Evolutionary conservation across 2,113 vertebrate genomes (phyloP).

Genomic region (Coptodon rendalli): DNA sequence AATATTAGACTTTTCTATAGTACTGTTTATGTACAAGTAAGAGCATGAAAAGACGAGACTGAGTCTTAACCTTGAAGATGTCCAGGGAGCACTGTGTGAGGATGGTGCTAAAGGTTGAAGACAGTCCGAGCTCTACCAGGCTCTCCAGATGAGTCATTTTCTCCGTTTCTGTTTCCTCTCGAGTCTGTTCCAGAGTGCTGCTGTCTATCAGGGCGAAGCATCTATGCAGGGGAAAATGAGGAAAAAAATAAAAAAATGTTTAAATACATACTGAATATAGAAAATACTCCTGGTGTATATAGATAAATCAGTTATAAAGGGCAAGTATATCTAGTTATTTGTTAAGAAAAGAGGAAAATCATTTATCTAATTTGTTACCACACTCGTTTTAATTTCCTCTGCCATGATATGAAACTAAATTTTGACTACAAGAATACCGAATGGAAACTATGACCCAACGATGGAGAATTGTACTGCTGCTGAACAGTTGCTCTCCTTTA

Average conservation of each 20-base stretch:
- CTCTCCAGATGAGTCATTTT: slow-evolving; percentile 99
- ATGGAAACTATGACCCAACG: background rate
- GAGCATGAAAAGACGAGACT: background rate
- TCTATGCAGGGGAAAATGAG: slow-evolving; percentile 60
- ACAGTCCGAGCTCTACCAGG: slow-evolving; percentile 92
- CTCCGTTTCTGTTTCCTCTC: slow-evolving; percentile 96
- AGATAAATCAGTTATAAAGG: background rate
- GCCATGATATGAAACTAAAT: background rate
- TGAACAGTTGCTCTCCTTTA: background rate
- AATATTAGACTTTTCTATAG: background rate
- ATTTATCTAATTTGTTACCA: background rate
- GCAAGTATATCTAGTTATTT: background rate
- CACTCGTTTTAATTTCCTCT: background rate
- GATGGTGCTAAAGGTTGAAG: slow-evolving; percentile 97
- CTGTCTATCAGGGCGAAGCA: slow-evolving; percentile 98
- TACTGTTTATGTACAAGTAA: background rate
- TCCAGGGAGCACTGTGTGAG: slow-evolving; percentile 96
- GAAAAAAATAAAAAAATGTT: background rate
- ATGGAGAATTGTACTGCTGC: background rate
- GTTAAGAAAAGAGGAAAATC: background rate
- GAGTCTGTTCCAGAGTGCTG: slow-evolving; percentile 94
- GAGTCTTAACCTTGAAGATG: slow-evolving; percentile 85
- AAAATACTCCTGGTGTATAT: background rate
- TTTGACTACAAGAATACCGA: background rate
- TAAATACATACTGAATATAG: background rate